A percentile compares a stretch with the other conserved stretches of the same genome.
These are phyloP conservation scores for Ariolimax columbianus DNA, from an alignment of 2,888 invertebrate species.

Conservation along the genomic window DNA sequence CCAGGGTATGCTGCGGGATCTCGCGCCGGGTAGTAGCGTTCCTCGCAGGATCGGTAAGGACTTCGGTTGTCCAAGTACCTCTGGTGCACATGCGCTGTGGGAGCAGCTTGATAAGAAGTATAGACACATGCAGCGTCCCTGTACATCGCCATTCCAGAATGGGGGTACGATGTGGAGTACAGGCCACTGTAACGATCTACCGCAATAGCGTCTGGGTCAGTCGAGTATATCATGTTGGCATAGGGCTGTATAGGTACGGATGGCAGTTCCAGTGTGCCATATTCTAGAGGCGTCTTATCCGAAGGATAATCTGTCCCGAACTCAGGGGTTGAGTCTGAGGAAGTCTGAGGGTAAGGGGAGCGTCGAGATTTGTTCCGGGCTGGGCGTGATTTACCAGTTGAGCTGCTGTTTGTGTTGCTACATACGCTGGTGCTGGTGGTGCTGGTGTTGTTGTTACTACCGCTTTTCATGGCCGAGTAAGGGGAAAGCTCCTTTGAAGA, in stretches of 20 bases:
- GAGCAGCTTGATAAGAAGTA: slow-evolving; percentile 62
- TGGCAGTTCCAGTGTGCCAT: slow-evolving; percentile 27
- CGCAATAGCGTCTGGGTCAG: slow-evolving; percentile 59
- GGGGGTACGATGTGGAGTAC: slow-evolving; percentile 64
- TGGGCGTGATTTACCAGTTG: slow-evolving; percentile 66
- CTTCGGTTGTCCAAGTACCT: slow-evolving; percentile 67
- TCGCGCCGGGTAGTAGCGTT: slow-evolving; percentile 63
- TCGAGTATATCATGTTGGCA: slow-evolving; percentile 64
- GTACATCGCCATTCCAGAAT: slow-evolving; percentile 62
- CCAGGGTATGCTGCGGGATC: slow-evolving; percentile 63
- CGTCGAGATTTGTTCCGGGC: slow-evolving; percentile 73
- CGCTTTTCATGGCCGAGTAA: slow-evolving; percentile 63
- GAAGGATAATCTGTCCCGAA: slow-evolving; percentile 30
- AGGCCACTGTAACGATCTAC: slow-evolving; percentile 70
- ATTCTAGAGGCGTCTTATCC: slow-evolving; percentile 51
- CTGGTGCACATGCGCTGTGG: slow-evolving; percentile 38
- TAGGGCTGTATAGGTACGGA: slow-evolving; percentile 59
- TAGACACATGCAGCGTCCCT: slow-evolving; percentile 60
- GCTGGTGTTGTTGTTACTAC: slow-evolving; percentile 35
- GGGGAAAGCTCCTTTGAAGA: slow-evolving; percentile 70
- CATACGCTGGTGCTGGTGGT: slow-evolving; percentile 52
- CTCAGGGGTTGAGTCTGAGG: slow-evolving; percentile 48
- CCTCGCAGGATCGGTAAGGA: slow-evolving; percentile 63
- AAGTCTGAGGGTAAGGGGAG: slow-evolving; percentile 76
- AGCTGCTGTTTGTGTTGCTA: slow-evolving; percentile 26